A percentile compares a stretch with the other conserved stretches of the same genome.
Evolutionary conservation across 2,888 invertebrate species (phyloP).

Genomic region (Tetanocera ferruginea): DNA sequence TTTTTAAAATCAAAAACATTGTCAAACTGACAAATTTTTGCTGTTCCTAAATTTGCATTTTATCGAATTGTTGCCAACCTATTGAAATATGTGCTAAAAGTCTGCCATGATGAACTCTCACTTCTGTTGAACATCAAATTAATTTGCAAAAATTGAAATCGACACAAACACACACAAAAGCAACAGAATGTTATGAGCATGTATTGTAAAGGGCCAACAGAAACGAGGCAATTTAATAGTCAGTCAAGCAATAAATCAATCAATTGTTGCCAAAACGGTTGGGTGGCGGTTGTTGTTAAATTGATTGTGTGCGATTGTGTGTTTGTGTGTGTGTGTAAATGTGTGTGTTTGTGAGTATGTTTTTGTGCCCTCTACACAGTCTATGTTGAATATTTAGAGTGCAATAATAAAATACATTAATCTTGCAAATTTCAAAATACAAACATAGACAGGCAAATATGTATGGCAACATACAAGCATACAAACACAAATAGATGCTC

Average conservation of each 20-base stretch:
- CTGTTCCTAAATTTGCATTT: too few species aligned
- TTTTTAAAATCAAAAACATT: too few species aligned
- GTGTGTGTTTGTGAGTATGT: neutral
- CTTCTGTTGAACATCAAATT: neutral
- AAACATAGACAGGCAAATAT: neutral
- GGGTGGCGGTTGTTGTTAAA: neutral
- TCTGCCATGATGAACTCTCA: neutral
- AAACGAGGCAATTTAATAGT: neutral
- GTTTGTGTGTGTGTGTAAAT: neutral
- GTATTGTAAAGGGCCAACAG: neutral
- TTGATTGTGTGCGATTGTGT: neutral
- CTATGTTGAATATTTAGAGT: too few species aligned
- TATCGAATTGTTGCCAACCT: too few species aligned
- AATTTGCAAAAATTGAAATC: neutral
- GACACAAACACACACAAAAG: neutral
- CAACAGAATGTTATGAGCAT: neutral
- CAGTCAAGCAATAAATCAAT: constrained; percentile 9
- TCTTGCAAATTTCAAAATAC: too few species aligned
- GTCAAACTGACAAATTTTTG: too few species aligned
- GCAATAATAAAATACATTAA: too few species aligned
- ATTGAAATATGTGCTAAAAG: too few species aligned
- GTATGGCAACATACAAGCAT: neutral
- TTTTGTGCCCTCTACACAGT: neutral
- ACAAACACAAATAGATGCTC: neutral
- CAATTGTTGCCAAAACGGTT: neutral